Base-by-base conservation (phyloP, 2,888 invertebrate genomes). In the Nycteola revayana region DNA sequence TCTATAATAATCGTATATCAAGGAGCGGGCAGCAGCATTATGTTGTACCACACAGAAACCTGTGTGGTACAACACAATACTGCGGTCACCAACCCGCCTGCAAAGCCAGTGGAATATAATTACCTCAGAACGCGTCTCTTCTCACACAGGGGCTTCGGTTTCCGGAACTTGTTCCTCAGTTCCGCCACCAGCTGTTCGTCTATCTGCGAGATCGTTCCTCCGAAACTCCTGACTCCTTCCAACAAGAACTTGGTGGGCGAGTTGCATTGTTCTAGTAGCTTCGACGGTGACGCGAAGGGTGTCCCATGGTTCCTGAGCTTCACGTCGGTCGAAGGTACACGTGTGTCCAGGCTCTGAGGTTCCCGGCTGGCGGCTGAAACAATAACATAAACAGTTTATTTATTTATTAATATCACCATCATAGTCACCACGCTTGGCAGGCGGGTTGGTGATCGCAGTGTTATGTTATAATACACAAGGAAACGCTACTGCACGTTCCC, bases 71-170 rank as follows among this genome's bases (percentile, higher is more conserved):
- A 14, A 5, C 14, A n/a, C n/a, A n/a, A n/a, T 14, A 14, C 3
- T 14, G 5, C 14, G 14, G 2, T 2, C 2, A 14, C 5, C 2
- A 14, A 14, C 2, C 2, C 14, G 3, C 5, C 5, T 14, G 2
- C 5, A 14, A 14, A 14, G 14, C 14, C 14, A n/a, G n/a, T n/a
- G n/a, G n/a, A n/a, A n/a, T 14, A 14, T 14, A 74, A 80, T 75
- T 27, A 87, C 86, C 75, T 60, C 0, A 84, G 58, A 36, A 85
- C 75, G 10, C 57, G 73, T 42, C 51, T 73, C 37, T 82, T 84
- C 4, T 48, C 70, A n/a, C 66, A 46, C 39, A 83, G 30, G 1
- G 87, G 87, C 9, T 69, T 60, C 0, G 87, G 87, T 14, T 69
- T 79, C 2, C 36, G 64, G 0, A 82, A 68, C 22, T 43, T 69